Percentiles rank a stretch among this genome's conserved stretches.
Conservation (phyloP, 1,140 invertebrate species). For the Plectus sambesii region DNA sequence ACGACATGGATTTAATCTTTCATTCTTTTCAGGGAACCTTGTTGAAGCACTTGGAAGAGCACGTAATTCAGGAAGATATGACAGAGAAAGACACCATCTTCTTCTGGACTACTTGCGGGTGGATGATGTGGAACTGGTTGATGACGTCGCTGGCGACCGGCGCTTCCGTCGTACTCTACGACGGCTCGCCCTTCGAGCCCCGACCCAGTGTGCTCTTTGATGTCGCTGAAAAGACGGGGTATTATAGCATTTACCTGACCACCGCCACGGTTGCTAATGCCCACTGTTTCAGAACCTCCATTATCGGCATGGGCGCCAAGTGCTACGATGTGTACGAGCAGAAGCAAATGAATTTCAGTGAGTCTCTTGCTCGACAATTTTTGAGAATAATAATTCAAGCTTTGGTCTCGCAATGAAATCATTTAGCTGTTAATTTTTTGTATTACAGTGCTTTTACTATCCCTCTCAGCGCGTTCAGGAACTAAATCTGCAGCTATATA, state of each 20-base stretch:
- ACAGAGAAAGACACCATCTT: slow-evolving; percentile 51
- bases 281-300: slow-evolving; percentile 49
- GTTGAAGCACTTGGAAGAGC: slow-evolving; percentile 55
- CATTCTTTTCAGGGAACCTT: slow-evolving; percentile 52
- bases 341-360: slow-evolving; percentile 31
- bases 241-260: slow-evolving; percentile 6
- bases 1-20: slow-evolving; percentile 11
- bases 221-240: slow-evolving; percentile 51
- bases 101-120: slow-evolving; percentile 56
- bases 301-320: slow-evolving; percentile 55
- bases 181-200: slow-evolving; percentile 54
- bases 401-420: no score
- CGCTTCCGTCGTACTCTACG: slow-evolving; percentile 54
- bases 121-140: slow-evolving; percentile 60
- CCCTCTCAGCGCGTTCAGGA: slow-evolving; percentile 4
- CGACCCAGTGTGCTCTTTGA: slow-evolving; percentile 52
- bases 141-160: slow-evolving; percentile 48
- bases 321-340: slow-evolving; percentile 52
- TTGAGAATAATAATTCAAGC: no score
- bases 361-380: slow-evolving; percentile 10
- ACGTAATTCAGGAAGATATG: slow-evolving; percentile 53
- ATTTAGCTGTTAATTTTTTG: background rate
- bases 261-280: background rate
- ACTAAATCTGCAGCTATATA: background rate
- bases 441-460: slow-evolving; percentile 30